Base-by-base conservation (phyloP, 2,113 vertebrate species). In the Calidris pygmaea region DNA sequence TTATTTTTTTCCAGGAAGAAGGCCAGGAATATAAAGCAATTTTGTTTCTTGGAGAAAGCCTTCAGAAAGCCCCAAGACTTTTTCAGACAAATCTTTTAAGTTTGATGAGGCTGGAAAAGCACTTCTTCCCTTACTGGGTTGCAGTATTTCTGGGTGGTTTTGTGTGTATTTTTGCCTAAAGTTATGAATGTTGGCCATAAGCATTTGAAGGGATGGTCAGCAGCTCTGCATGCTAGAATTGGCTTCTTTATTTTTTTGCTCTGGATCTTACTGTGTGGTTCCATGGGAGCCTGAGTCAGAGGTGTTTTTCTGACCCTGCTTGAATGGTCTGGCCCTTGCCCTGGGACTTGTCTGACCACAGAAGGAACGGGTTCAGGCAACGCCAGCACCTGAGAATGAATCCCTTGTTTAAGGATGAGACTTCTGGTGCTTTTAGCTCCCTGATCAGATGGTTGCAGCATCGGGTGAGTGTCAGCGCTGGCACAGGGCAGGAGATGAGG, bases 401-500 rank as follows among this genome's bases (percentile, higher is more conserved):
- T 19, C 41, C 35, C 50, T 65, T 1, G 0, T 48, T 32, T 16
- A 3, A 11, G 83, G 48, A 3, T 53, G 8, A 12, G 65, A 7
- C 27, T 32, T 39, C 4, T 35, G 53, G 62, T 30, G 1, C 50
- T 56, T 39, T 4, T 4, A 24, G 55, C 65, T 73, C 16, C 26
- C 47, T 1, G 4, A 5, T 53, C 37, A 24, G 32, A 3, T 4
- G 1, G 37, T 5, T 19, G 39, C 39, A 26, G 80, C 55, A 1
- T 8, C 3, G 2, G 30, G 35, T 14, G 27, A 37, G 71, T 1
- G 26, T 37, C 12, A 10, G 53, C 0, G 3, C 24, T 16, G 39
- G 48, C 75, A 5, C 34, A 1, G 59, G 63, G 26, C 68, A 35
- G 50, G 58, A 62, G 80, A n/a, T n/a, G 53, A 88, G 75, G 23